These are phyloP conservation scores for Phyto melanocephala DNA, from an alignment of 2,888 invertebrate genomes.

Conservation along the genomic window DNA sequence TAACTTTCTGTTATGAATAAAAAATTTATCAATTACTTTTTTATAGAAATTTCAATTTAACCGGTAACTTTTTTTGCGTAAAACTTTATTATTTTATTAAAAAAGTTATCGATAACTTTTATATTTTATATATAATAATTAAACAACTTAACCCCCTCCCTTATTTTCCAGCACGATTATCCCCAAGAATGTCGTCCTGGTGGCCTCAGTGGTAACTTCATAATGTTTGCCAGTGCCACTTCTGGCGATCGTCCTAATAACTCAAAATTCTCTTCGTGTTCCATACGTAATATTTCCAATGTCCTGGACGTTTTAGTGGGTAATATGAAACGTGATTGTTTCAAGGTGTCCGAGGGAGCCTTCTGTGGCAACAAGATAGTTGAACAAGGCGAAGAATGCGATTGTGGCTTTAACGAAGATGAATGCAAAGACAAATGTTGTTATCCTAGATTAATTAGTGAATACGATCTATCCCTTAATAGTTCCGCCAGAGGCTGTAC, in stretches of 20 bases:
- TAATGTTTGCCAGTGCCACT: conserved; percentile 99
- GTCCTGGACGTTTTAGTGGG: conserved; percentile 95
- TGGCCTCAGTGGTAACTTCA: conserved; percentile 95
- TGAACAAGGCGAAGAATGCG: conserved; percentile 98
- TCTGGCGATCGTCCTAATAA: conserved; percentile 99
- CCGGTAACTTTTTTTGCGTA: too few relatives aligned
- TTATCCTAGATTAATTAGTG: conserved; percentile 89
- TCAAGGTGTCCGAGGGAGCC: conserved; percentile 93
- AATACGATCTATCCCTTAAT: conserved; percentile 84
- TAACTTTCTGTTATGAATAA: background rate
- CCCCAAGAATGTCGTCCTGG: conserved; percentile 94
- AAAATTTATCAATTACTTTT: background rate
- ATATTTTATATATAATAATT: background rate
- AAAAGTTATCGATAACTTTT: background rate
- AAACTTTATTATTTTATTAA: background rate
- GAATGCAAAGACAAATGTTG: conserved; percentile 97
- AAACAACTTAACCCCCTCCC: background rate
- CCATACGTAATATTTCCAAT: conserved; percentile 95
- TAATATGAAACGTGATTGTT: conserved; percentile 95
- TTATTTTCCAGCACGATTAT: conserved; percentile 89
- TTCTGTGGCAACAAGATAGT: conserved; percentile 99
- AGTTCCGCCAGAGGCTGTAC: conserved; percentile 88
- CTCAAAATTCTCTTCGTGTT: conserved; percentile 97
- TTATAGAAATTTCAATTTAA: too few relatives aligned
- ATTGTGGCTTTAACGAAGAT: conserved; percentile 94